Conservation (phyloP, 2,797 vertebrate genomes). For the Lophius americanus region DNA sequence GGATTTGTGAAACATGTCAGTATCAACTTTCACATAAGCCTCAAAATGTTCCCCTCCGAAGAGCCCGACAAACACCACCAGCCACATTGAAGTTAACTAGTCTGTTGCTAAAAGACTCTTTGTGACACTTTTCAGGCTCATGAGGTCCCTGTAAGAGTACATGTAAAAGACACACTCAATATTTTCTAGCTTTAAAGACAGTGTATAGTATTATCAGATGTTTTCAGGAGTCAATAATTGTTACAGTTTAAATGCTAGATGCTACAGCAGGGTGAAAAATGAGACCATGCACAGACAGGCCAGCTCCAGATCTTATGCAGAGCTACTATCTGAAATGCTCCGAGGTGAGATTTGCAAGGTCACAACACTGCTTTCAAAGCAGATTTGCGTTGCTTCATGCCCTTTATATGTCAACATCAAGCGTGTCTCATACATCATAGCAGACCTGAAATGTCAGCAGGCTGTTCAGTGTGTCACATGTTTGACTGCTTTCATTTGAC, state of each 20-base stretch:
- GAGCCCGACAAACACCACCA: no score
- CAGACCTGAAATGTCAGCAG: slow-evolving; percentile 42
- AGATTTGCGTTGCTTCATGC: slow-evolving; percentile 1
- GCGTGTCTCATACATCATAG: slow-evolving; percentile 34
- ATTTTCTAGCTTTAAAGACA: slow-evolving; percentile 50
- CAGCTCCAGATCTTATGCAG: background rate
- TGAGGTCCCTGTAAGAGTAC: slow-evolving; percentile 9
- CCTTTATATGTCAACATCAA: slow-evolving; percentile 50
- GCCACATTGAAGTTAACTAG: no score
- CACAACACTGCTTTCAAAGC: slow-evolving; percentile 14
- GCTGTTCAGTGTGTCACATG: slow-evolving; percentile 12
- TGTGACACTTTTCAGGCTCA: slow-evolving; percentile 29
- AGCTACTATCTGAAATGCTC: background rate
- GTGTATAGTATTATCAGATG: background rate
- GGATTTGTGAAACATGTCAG: no score
- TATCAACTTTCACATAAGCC: no score
- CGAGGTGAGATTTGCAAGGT: slow-evolving; percentile 36
- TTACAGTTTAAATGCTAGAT: background rate
- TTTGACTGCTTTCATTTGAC: slow-evolving; percentile 28
- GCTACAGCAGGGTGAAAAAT: background rate
- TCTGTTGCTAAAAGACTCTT: no score
- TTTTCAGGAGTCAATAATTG: slow-evolving; percentile 2
- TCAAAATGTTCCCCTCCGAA: no score
- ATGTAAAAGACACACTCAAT: slow-evolving; percentile 27
- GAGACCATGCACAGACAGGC: background rate